Base-by-base conservation (phyloP, 2,113 vertebrate genomes). In the Oncorhynchus clarkii region DNA sequence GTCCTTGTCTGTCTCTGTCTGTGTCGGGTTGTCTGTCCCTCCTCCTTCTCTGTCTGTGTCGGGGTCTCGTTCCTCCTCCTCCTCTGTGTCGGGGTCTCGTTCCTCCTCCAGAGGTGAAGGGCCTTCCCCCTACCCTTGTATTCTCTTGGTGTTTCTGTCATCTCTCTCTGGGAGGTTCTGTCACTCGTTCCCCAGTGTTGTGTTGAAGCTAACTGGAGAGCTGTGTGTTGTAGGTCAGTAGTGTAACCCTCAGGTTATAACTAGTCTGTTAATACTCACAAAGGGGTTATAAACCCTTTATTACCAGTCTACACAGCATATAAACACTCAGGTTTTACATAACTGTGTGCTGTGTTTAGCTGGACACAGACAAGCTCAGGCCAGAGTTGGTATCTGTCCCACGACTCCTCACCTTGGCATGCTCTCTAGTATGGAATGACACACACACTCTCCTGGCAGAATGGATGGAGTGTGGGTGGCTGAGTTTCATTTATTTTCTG, bases 381-480 rank as follows among this genome's bases (percentile, higher is more conserved):
- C 18, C 57, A 87, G 86, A 82, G 82, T 84, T 84, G 86, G 87
- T 86, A 83, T 88, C 81, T 72, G 22, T 82, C 82, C 85, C 76
- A 70, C 79, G 71, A 84, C 29, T 31, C 29, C 71, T 39, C 70
- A 82, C 73, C 60, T 80, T 92, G 88, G 90, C 88, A 85, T 84
- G 82, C 82, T 84, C 85, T 84, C 89, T 77, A 2, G 27, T 54
- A 70, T 31, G 66, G 29, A 62, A 69, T 62, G 51, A 22, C 71
- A 74, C 76, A 39, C 27, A 39, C 65, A 64, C 71, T 81, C 80
- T 84, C 81, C 85, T 91, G 88, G 88, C 88, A 87, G 79, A 73
- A 74, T 78, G 82, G 84, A 80, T 78, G 0, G 79, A 80, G 89
- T 84, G 90, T 90, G 89, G 89, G 89, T 81, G 88, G 90, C 87